phyloP scores from a whole-genome alignment of 2,888 invertebrate genomes.

The Hypomecis atomaria region DNA sequence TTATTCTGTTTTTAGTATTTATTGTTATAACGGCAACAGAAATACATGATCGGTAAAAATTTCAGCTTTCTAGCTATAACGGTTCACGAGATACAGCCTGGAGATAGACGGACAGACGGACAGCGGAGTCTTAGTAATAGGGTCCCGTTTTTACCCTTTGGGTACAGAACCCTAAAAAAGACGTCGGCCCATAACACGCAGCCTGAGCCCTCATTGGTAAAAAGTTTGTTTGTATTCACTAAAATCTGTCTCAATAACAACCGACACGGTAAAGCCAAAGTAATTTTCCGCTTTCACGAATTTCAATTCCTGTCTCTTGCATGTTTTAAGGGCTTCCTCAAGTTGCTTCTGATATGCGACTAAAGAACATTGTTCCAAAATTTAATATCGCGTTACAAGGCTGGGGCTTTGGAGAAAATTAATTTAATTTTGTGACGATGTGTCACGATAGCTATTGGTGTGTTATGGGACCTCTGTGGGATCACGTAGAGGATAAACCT shows the following conservation, averaged over 20 bases:
- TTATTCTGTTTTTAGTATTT: no score
- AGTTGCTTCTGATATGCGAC: slow-evolving; percentile 45
- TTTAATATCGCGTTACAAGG: slow-evolving; percentile 50
- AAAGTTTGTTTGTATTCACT: slow-evolving; percentile 11
- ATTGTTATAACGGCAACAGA: no score
- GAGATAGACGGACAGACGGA: no score
- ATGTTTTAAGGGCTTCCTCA: neutral
- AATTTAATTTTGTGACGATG: slow-evolving; percentile 53
- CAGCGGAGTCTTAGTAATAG: no score
- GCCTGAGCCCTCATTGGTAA: slow-evolving; percentile 1
- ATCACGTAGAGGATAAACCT: slow-evolving; percentile 14
- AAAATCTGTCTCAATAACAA: slow-evolving; percentile 18
- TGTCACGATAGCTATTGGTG: slow-evolving; percentile 48
- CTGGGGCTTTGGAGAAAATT: slow-evolving; percentile 42
- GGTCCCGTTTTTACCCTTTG: no score
- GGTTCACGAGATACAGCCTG: no score
- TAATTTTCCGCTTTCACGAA: neutral
- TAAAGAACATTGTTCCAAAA: slow-evolving; percentile 55
- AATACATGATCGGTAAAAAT: no score
- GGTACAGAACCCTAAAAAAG: no score
- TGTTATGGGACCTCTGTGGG: slow-evolving; percentile 29
- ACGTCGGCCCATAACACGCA: slow-evolving; percentile 3
- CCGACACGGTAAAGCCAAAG: slow-evolving; percentile 1
- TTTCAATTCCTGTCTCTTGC: slow-evolving; percentile 1
- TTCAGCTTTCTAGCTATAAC: no score